phyloP scores from a whole-genome alignment of 2,888 invertebrate species.

The Hylaea fasciaria region DNA sequence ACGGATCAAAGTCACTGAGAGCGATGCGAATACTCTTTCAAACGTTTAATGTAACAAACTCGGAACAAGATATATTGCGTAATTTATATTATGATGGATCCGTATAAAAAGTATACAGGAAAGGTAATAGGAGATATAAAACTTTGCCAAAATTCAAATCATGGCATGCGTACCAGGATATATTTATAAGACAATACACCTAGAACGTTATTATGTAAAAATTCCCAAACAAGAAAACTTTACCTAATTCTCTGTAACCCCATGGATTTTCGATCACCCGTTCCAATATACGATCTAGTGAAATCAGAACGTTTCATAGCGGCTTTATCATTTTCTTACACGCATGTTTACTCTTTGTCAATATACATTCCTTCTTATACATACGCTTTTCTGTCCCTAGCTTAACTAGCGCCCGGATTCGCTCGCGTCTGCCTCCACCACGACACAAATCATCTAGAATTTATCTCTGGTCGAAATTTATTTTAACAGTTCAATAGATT shows the following conservation, averaged over 20 bases:
- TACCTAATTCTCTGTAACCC: background rate
- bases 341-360: conserved; percentile 19
- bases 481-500: too few species aligned
- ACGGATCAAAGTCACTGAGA: background rate
- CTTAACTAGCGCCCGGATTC: background rate
- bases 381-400: background rate
- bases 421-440: background rate
- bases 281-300: background rate
- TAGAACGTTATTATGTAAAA: background rate
- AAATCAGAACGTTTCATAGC: conserved; percentile 3
- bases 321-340: conserved; percentile 9
- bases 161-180: too few species aligned
- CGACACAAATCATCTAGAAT: too few species aligned
- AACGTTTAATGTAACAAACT: too few species aligned
- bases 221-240: background rate
- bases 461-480: too few species aligned
- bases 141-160: too few species aligned
- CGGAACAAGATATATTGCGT: too few species aligned
- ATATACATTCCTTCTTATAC: background rate
- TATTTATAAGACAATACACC: background rate
- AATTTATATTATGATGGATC: too few species aligned
- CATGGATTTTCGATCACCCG: background rate
- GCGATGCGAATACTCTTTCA: too few species aligned
- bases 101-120: too few species aligned
- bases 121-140: too few species aligned